Evolutionary conservation across 2,113 vertebrate species (phyloP).

Genomic region (Antigone vipio): DNA sequence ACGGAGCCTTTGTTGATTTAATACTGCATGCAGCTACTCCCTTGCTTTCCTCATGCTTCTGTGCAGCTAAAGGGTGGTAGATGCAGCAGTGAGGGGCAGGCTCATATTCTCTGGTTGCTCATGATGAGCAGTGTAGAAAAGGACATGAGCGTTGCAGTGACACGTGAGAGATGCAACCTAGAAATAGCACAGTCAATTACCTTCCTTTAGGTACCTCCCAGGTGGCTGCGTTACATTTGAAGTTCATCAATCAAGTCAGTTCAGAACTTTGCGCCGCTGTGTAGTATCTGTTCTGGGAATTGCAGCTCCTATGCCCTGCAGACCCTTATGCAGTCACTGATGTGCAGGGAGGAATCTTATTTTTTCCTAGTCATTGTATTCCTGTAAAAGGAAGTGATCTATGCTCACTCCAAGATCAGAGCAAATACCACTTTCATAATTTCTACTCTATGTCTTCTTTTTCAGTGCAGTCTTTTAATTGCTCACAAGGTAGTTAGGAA

Average conservation of each 20-base stretch:
- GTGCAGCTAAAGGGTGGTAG: neutral
- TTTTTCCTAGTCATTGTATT: neutral
- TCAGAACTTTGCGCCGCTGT: neutral
- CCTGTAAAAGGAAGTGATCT: neutral
- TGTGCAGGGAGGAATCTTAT: neutral
- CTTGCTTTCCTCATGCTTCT: neutral
- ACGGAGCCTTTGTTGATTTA: neutral
- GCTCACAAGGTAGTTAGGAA: neutral
- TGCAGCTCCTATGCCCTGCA: neutral
- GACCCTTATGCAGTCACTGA: neutral
- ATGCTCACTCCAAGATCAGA: neutral
- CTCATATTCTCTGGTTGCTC: neutral
- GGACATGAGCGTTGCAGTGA: neutral
- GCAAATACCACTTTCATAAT: neutral
- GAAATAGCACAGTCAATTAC: neutral
- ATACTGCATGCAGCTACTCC: neutral
- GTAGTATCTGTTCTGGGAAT: neutral
- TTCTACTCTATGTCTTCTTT: neutral
- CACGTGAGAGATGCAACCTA: neutral
- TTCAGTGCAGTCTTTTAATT: neutral
- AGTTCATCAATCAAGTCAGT: neutral
- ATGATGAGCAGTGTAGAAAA: neutral
- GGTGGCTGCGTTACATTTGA: neutral
- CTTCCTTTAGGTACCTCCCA: neutral
- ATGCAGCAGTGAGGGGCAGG: neutral